Percentiles rank a stretch among this genome's conserved stretches.
Conservation (phyloP, 1,140 invertebrate genomes). For the Macrosteles quadrilineatus region DNA sequence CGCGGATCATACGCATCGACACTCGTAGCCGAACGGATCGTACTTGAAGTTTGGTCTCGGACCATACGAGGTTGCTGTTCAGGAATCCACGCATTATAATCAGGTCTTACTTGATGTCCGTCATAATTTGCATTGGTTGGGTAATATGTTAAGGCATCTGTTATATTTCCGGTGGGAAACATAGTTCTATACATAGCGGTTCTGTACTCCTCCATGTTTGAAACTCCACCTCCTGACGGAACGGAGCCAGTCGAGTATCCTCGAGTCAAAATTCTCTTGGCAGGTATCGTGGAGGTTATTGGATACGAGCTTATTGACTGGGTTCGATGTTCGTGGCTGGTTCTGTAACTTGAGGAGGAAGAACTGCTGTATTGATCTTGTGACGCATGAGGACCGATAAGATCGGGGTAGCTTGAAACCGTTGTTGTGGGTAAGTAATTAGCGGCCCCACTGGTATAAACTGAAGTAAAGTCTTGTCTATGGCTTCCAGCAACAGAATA, state of each 20-base stretch:
- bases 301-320: constrained; percentile 35
- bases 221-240: constrained; percentile 49
- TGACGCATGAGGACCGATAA: constrained; percentile 63
- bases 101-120: background rate
- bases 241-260: constrained; percentile 46
- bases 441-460: constrained; percentile 66
- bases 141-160: constrained; percentile 74
- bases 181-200: constrained; percentile 62
- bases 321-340: constrained; percentile 33
- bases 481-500: constrained; percentile 73
- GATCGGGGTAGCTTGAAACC: constrained; percentile 58
- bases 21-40: constrained; percentile 15
- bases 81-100: constrained; percentile 5
- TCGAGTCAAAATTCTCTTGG: constrained; percentile 46
- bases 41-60: constrained; percentile 30
- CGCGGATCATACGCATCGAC: constrained; percentile 22
- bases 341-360: constrained; percentile 27
- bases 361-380: constrained; percentile 27
- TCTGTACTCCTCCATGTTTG: constrained; percentile 68
- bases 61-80: constrained; percentile 12
- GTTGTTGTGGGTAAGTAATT: constrained; percentile 60
- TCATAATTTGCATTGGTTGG: constrained; percentile 58
- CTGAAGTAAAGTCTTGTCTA: constrained; percentile 66
- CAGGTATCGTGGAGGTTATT: constrained; percentile 4
- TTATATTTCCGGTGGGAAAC: constrained; percentile 71